These are phyloP conservation scores for Drosophila kohkoa DNA, from an alignment of 1,140 invertebrate genomes.

Conservation along the genomic window DNA sequence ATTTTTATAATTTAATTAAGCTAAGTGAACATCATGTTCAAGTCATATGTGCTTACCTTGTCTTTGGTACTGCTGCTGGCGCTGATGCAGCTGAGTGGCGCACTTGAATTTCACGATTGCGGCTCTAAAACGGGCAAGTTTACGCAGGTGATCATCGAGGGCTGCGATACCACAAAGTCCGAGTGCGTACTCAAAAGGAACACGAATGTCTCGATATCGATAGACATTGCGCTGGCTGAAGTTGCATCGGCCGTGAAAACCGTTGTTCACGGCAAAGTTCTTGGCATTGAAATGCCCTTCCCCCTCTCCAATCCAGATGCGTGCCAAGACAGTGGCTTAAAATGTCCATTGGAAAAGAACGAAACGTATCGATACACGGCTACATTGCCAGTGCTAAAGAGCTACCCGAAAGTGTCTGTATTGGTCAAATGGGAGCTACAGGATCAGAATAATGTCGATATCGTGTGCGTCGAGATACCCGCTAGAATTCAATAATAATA, in stretches of 20 bases:
- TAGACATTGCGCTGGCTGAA: slow-evolving; percentile 86
- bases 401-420: slow-evolving; percentile 89
- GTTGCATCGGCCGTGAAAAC: slow-evolving; percentile 85
- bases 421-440: slow-evolving; percentile 90
- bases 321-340: slow-evolving; percentile 88
- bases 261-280: slow-evolving; percentile 89
- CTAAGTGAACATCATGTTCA: slow-evolving; percentile 58
- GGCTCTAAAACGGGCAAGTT: slow-evolving; percentile 87
- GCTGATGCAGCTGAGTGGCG: slow-evolving; percentile 37
- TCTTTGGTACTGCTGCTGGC: slow-evolving; percentile 53
- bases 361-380: slow-evolving; percentile 87
- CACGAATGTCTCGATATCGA: slow-evolving; percentile 87
- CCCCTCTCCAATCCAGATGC: slow-evolving; percentile 89
- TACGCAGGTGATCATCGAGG: slow-evolving; percentile 86
- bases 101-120: slow-evolving; percentile 62
- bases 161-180: slow-evolving; percentile 86
- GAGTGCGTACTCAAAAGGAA: slow-evolving; percentile 87
- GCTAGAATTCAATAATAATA: slow-evolving; percentile 86
- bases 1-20: slow-evolving; percentile 72
- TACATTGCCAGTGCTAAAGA: slow-evolving; percentile 87
- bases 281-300: slow-evolving; percentile 90
- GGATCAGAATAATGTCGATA: slow-evolving; percentile 86
- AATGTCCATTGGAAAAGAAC: slow-evolving; percentile 88
- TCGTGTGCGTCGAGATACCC: slow-evolving; percentile 89
- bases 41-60: slow-evolving; percentile 54